phyloP scores from a whole-genome alignment of 1,140 invertebrate species.

The Paracyclopina nana region DNA sequence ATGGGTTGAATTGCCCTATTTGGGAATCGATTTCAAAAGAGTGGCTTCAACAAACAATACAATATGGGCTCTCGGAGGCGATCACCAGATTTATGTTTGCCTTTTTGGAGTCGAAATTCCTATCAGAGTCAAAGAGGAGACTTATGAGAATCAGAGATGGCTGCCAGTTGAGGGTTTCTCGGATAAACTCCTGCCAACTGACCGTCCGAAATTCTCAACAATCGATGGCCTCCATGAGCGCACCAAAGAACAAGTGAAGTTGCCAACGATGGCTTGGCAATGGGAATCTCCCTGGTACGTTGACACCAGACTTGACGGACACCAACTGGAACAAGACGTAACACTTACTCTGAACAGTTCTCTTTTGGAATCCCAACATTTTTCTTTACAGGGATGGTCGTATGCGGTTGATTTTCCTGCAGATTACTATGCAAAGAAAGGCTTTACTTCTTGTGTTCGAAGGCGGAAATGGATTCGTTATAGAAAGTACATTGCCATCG shows the following conservation, averaged over 20 bases:
- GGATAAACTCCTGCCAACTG: slow-evolving; percentile 55
- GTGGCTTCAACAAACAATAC: slow-evolving; percentile 57
- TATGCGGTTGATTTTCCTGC: slow-evolving; percentile 81
- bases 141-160: slow-evolving; percentile 83
- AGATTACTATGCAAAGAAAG: slow-evolving; percentile 54
- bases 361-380: slow-evolving; percentile 13
- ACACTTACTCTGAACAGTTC: background rate
- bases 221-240: slow-evolving; percentile 54
- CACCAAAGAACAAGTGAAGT: slow-evolving; percentile 50
- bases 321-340: slow-evolving; percentile 62
- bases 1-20: slow-evolving; percentile 62
- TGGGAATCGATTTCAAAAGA: slow-evolving; percentile 62
- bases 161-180: slow-evolving; percentile 69
- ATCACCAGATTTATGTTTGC: slow-evolving; percentile 73
- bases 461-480: slow-evolving; percentile 70
- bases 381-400: slow-evolving; percentile 48
- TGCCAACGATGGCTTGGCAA: slow-evolving; percentile 77
- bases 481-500: slow-evolving; percentile 61
- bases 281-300: slow-evolving; percentile 84
- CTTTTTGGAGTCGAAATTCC: slow-evolving; percentile 70
- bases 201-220: slow-evolving; percentile 55
- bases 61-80: slow-evolving; percentile 74
- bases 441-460: slow-evolving; percentile 75
- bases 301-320: slow-evolving; percentile 63
- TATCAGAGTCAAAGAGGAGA: slow-evolving; percentile 65